These are phyloP conservation scores for Phortica okadai DNA, from an alignment of 2,888 invertebrate species.

Conservation along the genomic window DNA sequence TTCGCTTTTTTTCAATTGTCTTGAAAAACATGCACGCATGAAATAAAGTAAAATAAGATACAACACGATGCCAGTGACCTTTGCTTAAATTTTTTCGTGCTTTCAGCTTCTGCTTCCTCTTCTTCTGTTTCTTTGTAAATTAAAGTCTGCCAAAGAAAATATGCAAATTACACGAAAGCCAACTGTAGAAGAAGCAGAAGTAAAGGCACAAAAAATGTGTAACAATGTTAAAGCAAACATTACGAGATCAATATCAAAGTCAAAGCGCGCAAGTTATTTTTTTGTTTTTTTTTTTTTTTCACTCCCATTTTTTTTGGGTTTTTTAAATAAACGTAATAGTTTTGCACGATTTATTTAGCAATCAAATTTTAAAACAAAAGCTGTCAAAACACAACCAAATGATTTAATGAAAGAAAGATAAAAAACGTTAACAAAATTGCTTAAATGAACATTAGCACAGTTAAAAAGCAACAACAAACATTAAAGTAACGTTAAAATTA, in stretches of 20 bases:
- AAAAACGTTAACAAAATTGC: neutral
- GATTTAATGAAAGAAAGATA: neutral
- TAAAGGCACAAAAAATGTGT: neutral
- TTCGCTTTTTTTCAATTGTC: no score
- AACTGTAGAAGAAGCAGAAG: no score
- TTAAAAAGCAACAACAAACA: neutral
- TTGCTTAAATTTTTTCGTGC: slow-evolving; percentile 25
- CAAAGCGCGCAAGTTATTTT: no score
- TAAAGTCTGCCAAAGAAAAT: slow-evolving; percentile 30
- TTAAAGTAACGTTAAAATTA: slow-evolving; percentile 1
- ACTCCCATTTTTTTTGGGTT: no score
- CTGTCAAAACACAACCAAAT: slow-evolving; percentile 11
- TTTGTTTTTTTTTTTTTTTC: no score
- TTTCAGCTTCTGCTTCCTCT: slow-evolving; percentile 17
- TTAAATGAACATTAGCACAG: neutral
- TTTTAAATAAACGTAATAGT: neutral
- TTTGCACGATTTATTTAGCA: neutral
- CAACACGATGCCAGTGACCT: slow-evolving; percentile 29
- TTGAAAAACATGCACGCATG: no score
- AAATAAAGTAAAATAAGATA: neutral
- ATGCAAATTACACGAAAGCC: slow-evolving; percentile 45
- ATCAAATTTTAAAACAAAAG: neutral
- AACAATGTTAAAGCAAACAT: slow-evolving; percentile 10
- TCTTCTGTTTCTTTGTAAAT: no score
- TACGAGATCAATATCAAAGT: slow-evolving; percentile 4